phyloP scores from a whole-genome alignment of 2,888 invertebrate species.

The Encarsia formosa region DNA sequence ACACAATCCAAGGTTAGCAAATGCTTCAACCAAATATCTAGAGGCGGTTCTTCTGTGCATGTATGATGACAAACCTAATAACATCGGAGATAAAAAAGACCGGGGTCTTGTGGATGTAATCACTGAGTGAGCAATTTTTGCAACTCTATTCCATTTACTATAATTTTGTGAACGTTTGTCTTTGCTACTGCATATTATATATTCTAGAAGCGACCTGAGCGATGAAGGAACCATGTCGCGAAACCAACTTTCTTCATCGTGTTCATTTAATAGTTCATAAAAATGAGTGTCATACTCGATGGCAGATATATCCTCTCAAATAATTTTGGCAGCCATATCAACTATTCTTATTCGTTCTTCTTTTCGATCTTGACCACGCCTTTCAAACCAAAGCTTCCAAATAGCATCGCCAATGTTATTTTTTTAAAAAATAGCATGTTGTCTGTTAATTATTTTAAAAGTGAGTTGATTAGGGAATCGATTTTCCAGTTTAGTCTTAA shows the following conservation, averaged over 20 bases:
- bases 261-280: not conserved
- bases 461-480: no score
- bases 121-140: conserved; percentile 3
- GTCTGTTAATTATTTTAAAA: no score
- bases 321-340: conserved; percentile 1
- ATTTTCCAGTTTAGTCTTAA: no score
- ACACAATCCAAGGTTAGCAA: not conserved
- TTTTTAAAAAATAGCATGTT: no score
- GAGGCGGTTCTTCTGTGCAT: not conserved
- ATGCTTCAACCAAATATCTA: not conserved
- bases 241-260: not conserved
- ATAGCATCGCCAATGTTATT: no score
- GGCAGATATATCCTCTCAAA: not conserved
- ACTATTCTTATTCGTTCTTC: not conserved
- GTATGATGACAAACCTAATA: not conserved
- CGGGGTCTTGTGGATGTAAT: conserved; percentile 3
- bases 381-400: no score
- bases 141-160: not conserved
- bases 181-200: not conserved
- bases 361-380: not conserved
- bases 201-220: not conserved
- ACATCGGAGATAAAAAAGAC: conserved; percentile 1
- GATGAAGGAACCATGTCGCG: not conserved
- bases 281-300: not conserved
- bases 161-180: not conserved